Base-by-base conservation (phyloP, 2,113 vertebrate species). In the Carassius carassius region DNA sequence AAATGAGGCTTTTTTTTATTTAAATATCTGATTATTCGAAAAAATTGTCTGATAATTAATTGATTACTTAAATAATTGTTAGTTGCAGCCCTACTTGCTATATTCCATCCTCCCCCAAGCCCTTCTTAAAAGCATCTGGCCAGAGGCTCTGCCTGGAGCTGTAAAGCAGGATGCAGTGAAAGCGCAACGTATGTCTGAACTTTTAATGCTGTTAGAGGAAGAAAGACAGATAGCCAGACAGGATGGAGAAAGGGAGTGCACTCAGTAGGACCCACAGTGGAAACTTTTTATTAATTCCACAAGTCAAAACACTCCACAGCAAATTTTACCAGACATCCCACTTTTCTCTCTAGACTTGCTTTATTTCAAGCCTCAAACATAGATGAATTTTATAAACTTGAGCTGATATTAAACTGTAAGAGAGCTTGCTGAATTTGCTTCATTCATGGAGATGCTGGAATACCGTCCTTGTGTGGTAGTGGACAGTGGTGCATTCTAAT, bases 181-280 rank as follows among this genome's bases (percentile, higher is more conserved):
- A 78, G 78, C 67, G 88, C 63, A 87, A 84, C 78, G 82, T 63
- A 65, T 81, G 72, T 85, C 88, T 84, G 86, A 78, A 86, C 82
- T 62, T 79, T 81, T 89, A 86, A 86, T 83, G 35, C 78, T 86
- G 86, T 82, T 86, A 62, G 72, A 87, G 41, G 47, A 86, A 87
- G 83, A 35, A 78, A 81, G 79, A 62, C 80, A 87, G 78, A 81
- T 75, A 85, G 44, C 47, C 72, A 23, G 78, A 47, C 63, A 58
- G 70, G 76, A 80, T 49, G 78, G 54, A 83, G 44, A 75, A 70
- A 65, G 23, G 29, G 72, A 54, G 44, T 73, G 65, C 58, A 83
- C 58, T 87, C 80, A n/a, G 65, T 58, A 72, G 17, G 41, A 47
- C 44, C 6, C 76, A 56, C 54, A 32, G 80, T 85, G 86, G 83